These are phyloP conservation scores for Perizoma flavofasciatum DNA, from an alignment of 2,888 invertebrate species.

Conservation along the genomic window DNA sequence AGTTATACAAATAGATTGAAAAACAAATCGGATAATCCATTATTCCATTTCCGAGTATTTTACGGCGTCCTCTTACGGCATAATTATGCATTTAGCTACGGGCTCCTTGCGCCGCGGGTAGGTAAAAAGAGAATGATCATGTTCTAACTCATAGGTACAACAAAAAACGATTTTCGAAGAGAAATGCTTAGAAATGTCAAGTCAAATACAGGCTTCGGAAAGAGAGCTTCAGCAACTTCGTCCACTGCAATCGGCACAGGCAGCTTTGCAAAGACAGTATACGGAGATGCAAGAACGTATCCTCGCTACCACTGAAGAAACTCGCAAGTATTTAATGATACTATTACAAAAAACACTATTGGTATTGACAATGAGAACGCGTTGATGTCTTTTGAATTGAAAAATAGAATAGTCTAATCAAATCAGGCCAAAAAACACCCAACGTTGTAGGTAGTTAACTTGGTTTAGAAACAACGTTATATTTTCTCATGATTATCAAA, in stretches of 20 bases:
- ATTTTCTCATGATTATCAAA: no score
- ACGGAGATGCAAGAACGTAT: slow-evolving; percentile 63
- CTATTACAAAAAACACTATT: no score
- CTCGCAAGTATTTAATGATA: slow-evolving; percentile 52
- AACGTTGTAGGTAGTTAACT: no score
- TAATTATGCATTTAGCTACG: no score
- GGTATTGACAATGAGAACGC: neutral
- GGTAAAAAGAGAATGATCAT: no score
- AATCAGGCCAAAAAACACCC: neutral
- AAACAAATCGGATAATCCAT: no score
- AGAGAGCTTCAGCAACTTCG: slow-evolving; percentile 63
- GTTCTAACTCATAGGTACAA: slow-evolving; percentile 66
- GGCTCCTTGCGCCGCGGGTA: no score
- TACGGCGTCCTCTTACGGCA: no score
- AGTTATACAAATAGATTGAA: no score
- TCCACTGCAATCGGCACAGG: slow-evolving; percentile 57
- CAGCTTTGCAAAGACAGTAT: slow-evolving; percentile 61
- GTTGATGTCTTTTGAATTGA: slow-evolving; percentile 15
- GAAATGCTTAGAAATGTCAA: slow-evolving; percentile 59
- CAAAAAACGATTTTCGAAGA: slow-evolving; percentile 65
- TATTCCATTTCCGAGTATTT: no score
- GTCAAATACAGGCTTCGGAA: slow-evolving; percentile 52
- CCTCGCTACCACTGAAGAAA: slow-evolving; percentile 57
- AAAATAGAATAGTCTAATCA: neutral
- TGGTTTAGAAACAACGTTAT: no score